phyloP scores from a whole-genome alignment of 2,888 invertebrate genomes.

The Tribolium freemani region DNA sequence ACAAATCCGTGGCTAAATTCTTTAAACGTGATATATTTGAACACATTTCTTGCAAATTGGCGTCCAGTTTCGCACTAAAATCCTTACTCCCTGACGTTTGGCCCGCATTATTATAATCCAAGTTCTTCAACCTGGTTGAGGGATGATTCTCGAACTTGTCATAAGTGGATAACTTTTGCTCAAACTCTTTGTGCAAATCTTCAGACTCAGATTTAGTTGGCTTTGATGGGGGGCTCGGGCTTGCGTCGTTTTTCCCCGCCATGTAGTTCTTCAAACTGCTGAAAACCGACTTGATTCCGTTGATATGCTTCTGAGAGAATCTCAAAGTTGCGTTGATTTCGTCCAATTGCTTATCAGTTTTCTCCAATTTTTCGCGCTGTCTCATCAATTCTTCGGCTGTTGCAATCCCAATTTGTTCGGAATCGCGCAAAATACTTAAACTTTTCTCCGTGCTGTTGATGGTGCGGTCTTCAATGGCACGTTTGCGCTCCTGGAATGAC shows the following conservation, averaged over 20 bases:
- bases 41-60: slow-evolving; percentile 89
- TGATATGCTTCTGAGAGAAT: slow-evolving; percentile 94
- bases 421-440: slow-evolving; percentile 86
- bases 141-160: slow-evolving; percentile 77
- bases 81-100: slow-evolving; percentile 71
- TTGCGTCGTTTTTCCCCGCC: slow-evolving; percentile 71
- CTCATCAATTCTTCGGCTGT: slow-evolving; percentile 93
- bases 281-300: slow-evolving; percentile 96
- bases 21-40: slow-evolving; percentile 87
- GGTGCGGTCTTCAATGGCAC: slow-evolving; percentile 86
- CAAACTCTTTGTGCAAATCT: slow-evolving; percentile 65
- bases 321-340: slow-evolving; percentile 91
- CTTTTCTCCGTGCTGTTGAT: slow-evolving; percentile 86
- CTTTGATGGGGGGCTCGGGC: slow-evolving; percentile 41
- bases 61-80: slow-evolving; percentile 80
- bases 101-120: slow-evolving; percentile 66
- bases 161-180: slow-evolving; percentile 65
- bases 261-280: slow-evolving; percentile 97
- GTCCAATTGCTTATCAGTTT: slow-evolving; percentile 89
- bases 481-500: slow-evolving; percentile 79
- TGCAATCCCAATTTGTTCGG: slow-evolving; percentile 92
- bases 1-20: slow-evolving; percentile 86
- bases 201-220: slow-evolving; percentile 47
- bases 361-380: slow-evolving; percentile 92
- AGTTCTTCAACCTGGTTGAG: slow-evolving; percentile 74